Conservation (phyloP, 2,888 invertebrate genomes). For the Pocota personata region DNA sequence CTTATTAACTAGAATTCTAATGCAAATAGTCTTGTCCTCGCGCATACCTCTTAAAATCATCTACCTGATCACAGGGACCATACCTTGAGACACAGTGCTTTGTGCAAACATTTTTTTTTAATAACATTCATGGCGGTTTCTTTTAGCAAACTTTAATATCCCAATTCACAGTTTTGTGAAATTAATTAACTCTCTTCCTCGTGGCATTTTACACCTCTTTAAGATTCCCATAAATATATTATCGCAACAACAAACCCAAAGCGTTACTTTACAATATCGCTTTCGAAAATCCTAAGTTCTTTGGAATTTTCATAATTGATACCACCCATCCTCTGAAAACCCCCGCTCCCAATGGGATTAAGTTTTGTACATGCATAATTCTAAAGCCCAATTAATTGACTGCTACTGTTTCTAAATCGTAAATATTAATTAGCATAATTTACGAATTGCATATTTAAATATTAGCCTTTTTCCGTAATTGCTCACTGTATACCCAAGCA, state of each 20-base stretch:
- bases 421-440: conserved; percentile 38
- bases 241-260: not conserved
- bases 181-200: too few relatives aligned
- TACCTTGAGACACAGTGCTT: too few relatives aligned
- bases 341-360: not conserved
- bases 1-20: too few relatives aligned
- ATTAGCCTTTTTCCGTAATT: not conserved
- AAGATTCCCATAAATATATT: not conserved
- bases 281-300: not conserved
- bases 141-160: too few relatives aligned
- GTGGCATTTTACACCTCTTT: too few relatives aligned
- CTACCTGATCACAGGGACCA: too few relatives aligned
- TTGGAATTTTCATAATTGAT: conserved; percentile 10
- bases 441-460: conserved; percentile 1
- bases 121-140: too few relatives aligned
- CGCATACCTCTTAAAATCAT: too few relatives aligned
- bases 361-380: not conserved
- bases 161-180: too few relatives aligned
- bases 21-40: too few relatives aligned
- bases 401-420: conserved; percentile 1
- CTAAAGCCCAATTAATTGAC: conserved; percentile 23
- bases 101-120: too few relatives aligned
- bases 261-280: not conserved
- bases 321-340: not conserved
- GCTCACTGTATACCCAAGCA: not conserved